Evolutionary conservation across 2,113 vertebrate genomes (phyloP).

Genomic region (Leptobrachium ailaonicum): DNA sequence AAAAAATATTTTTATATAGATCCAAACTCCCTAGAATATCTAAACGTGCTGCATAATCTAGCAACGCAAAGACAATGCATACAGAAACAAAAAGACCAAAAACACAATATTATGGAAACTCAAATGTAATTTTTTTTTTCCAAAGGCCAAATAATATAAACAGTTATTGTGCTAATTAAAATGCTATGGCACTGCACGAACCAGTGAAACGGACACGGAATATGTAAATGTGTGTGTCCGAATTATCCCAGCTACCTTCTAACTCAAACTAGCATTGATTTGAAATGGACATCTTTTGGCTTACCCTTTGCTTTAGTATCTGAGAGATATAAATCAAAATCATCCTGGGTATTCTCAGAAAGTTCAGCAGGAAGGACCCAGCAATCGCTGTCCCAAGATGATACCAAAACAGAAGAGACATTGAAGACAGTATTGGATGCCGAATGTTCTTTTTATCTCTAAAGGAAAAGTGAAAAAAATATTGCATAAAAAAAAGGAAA

Average conservation of each 20-base stretch:
- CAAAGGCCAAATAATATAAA: too few relatives aligned
- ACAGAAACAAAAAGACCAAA: neutral
- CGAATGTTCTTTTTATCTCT: constrained; percentile 69
- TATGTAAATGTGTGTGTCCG: too few relatives aligned
- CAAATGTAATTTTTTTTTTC: too few relatives aligned
- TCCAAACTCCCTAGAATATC: too few relatives aligned
- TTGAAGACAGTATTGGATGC: constrained; percentile 68
- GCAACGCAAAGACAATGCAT: too few relatives aligned
- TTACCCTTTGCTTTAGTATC: constrained; percentile 67
- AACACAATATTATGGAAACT: neutral
- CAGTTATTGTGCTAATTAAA: too few relatives aligned
- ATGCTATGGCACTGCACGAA: too few relatives aligned
- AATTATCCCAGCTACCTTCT: too few relatives aligned
- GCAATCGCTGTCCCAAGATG: constrained; percentile 74
- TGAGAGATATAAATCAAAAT: constrained; percentile 57
- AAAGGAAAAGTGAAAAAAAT: constrained; percentile 52
- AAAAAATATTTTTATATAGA: too few relatives aligned
- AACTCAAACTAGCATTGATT: too few relatives aligned
- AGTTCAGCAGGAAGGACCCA: constrained; percentile 69
- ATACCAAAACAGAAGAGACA: constrained; percentile 70
- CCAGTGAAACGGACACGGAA: too few relatives aligned
- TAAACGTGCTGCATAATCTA: too few relatives aligned
- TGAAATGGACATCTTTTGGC: constrained; percentile 25
- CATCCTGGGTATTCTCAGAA: constrained; percentile 68
- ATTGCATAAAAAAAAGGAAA: neutral